Percentiles rank a stretch among this genome's conserved stretches.
Conservation (phyloP, 2,888 invertebrate species). For the Ashinkailepas kermadecensis region DNA sequence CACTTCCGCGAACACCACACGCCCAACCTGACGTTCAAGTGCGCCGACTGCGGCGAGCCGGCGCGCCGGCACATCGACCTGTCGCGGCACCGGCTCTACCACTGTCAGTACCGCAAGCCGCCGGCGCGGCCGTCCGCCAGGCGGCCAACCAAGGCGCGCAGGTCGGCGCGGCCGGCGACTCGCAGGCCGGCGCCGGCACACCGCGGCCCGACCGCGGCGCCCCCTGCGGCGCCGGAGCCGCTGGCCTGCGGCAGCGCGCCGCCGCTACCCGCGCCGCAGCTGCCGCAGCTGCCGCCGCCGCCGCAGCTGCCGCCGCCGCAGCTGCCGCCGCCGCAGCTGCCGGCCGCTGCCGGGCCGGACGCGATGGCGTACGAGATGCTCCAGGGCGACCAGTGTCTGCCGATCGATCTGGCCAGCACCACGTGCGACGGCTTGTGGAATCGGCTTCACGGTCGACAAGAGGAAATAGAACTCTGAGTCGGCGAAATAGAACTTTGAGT, state of each 20-base stretch:
- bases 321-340: background rate
- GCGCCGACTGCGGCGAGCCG: slow-evolving; percentile 32
- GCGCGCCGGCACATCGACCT: slow-evolving; percentile 33
- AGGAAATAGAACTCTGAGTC: background rate
- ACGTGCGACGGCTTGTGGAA: background rate
- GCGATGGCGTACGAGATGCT: background rate
- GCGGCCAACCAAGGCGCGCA: background rate
- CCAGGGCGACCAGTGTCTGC: slow-evolving; percentile 2
- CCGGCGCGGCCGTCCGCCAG: background rate
- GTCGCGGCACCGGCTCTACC: slow-evolving; percentile 33
- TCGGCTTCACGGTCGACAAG: slow-evolving; percentile 12
- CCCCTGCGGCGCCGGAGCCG: background rate
- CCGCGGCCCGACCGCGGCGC: background rate
- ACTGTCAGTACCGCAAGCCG: slow-evolving; percentile 30
- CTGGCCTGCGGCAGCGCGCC: background rate
- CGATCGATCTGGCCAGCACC: slow-evolving; percentile 10
- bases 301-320: background rate
- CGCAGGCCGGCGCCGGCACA: background rate
- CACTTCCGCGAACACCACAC: slow-evolving; percentile 34
- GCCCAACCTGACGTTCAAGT: slow-evolving; percentile 32
- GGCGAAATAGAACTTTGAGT: background rate
- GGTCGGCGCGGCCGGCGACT: background rate
- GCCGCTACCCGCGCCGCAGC: too few relatives aligned
- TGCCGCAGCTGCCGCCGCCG: background rate
- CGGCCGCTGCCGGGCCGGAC: background rate